A percentile compares a stretch with the other conserved stretches of the same genome.
These are phyloP conservation scores for Adelosebastes latens DNA, from an alignment of 2,797 vertebrate species.

Conservation along the genomic window DNA sequence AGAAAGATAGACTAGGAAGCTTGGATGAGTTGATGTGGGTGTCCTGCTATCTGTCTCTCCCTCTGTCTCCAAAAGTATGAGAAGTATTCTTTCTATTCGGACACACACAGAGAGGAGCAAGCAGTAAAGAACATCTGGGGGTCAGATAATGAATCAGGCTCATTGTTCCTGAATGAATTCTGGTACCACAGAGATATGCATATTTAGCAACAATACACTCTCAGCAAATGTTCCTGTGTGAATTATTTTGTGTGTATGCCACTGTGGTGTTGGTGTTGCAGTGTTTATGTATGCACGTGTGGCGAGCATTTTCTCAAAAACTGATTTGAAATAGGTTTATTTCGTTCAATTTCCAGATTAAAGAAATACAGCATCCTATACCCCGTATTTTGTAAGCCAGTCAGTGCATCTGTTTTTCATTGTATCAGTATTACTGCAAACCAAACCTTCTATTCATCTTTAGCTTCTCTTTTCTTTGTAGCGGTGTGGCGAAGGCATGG, in stretches of 20 bases:
- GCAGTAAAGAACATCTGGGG: conserved; percentile 75
- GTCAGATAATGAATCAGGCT: conserved; percentile 76
- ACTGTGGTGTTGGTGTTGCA: conserved; percentile 18
- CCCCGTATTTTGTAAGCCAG: neutral
- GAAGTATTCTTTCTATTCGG: conserved; percentile 76
- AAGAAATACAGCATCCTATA: neutral
- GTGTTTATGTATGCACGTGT: conserved; percentile 14
- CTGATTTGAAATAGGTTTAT: neutral
- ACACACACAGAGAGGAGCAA: conserved; percentile 62
- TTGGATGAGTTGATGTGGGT: conserved; percentile 58
- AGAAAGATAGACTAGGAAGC: conserved; percentile 33
- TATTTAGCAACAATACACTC: conserved; percentile 58
- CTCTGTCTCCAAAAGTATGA: conserved; percentile 72
- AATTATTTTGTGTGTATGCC: conserved; percentile 20
- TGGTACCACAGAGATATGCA: conserved; percentile 66
- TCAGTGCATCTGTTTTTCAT: conserved; percentile 31
- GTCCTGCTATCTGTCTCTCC: conserved; percentile 51
- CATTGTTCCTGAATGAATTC: conserved; percentile 74
- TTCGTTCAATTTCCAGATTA: neutral
- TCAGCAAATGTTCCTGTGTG: conserved; percentile 23
- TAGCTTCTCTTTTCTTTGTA: conserved; percentile 57
- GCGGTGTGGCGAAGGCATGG: conserved; percentile 92
- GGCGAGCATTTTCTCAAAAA: neutral
- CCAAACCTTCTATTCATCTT: neutral
- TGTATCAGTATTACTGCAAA: neutral